Percentiles rank a stretch among this genome's conserved stretches.
Evolutionary conservation across 2,888 invertebrate genomes (phyloP).

Genomic region (Calameuta filiformis): DNA sequence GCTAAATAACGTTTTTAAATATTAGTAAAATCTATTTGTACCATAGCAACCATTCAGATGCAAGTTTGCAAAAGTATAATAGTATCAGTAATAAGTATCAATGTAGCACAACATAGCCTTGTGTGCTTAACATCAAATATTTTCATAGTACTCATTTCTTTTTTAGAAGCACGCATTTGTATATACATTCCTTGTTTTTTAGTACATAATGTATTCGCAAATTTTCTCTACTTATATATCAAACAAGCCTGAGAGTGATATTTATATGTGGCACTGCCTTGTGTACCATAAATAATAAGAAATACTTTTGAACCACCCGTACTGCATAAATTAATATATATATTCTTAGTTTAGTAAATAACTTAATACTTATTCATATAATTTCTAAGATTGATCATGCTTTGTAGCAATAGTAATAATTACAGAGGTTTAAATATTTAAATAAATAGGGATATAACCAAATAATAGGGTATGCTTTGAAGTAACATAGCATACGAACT

Average conservation of each 20-base stretch:
- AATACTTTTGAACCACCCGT: neutral
- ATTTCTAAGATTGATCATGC: neutral
- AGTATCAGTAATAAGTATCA: neutral
- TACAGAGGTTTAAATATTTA: neutral
- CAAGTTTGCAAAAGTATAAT: neutral
- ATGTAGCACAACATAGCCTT: neutral
- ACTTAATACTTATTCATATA: constrained; percentile 5
- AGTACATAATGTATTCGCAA: neutral
- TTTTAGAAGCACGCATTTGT: neutral
- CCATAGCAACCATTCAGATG: neutral
- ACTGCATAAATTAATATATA: neutral
- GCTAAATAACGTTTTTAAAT: neutral
- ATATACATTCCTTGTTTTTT: neutral
- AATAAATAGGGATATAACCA: neutral
- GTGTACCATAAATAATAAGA: neutral
- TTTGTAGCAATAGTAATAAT: neutral
- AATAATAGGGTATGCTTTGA: neutral
- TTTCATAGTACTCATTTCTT: neutral
- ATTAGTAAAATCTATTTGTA: neutral
- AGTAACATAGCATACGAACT: neutral
- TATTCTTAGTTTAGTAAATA: neutral
- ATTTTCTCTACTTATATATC: neutral
- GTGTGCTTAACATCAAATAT: neutral
- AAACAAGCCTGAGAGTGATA: neutral
- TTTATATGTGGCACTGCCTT: neutral